These are phyloP conservation scores for Oreochromis niloticus DNA, from an alignment of 2,113 vertebrate species.

Conservation along the genomic window DNA sequence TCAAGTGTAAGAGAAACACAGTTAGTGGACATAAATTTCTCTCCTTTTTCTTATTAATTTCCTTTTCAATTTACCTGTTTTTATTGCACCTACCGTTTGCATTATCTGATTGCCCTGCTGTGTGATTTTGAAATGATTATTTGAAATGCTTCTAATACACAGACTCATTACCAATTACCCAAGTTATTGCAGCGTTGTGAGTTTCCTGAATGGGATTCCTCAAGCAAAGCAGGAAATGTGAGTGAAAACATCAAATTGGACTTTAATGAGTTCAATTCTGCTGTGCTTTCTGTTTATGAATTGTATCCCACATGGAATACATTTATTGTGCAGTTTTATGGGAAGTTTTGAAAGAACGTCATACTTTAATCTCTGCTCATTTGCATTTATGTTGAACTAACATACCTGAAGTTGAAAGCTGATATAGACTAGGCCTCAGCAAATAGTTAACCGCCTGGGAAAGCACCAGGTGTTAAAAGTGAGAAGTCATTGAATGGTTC, in stretches of 20 bases:
- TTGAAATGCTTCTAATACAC: conserved; percentile 30
- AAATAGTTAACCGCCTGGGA: background rate
- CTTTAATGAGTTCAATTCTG: conserved; percentile 45
- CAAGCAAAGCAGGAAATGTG: conserved; percentile 36
- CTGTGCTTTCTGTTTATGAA: conserved; percentile 26
- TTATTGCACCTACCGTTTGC: conserved; percentile 43
- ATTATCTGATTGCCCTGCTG: conserved; percentile 45
- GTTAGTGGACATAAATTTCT: background rate
- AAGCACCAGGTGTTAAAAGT: background rate
- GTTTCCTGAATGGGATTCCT: conserved; percentile 37
- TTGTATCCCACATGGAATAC: conserved; percentile 10
- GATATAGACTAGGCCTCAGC: background rate
- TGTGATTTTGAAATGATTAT: conserved; percentile 42
- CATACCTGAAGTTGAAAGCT: background rate
- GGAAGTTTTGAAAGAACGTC: background rate
- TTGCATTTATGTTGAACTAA: background rate
- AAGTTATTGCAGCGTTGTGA: conserved; percentile 40
- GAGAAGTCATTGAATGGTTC: conserved; percentile 1
- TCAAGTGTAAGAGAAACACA: background rate
- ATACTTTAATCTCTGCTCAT: background rate
- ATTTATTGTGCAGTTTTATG: background rate
- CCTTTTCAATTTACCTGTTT: conserved; percentile 39
- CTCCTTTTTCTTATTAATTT: conserved; percentile 15
- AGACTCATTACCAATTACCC: conserved; percentile 37
- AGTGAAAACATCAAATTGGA: conserved; percentile 47